Conservation (phyloP, 2,113 vertebrate genomes). For the Malurus alboscapulatus region DNA sequence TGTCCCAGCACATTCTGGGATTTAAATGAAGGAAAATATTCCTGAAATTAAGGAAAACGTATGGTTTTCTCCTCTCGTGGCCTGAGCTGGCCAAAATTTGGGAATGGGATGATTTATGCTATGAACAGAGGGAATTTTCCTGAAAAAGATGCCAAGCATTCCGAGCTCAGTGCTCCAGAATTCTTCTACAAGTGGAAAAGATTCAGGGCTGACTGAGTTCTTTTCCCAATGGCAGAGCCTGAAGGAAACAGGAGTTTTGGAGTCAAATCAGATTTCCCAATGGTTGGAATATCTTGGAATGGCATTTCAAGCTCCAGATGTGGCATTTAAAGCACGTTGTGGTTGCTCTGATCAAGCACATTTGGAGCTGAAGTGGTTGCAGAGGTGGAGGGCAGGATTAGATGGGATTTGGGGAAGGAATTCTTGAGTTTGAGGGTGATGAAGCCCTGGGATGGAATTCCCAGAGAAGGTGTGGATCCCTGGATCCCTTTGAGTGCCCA, state of each 20-base stretch:
- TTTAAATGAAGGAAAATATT: too few species aligned
- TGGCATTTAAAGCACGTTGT: not conserved
- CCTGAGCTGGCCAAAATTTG: not conserved
- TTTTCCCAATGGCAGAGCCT: rapidly evolving
- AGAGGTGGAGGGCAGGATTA: not conserved
- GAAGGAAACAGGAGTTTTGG: not conserved
- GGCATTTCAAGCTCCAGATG: rapidly evolving
- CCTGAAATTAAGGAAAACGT: not conserved
- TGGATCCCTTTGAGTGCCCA: not conserved
- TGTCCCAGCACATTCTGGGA: not conserved
- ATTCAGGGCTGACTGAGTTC: not conserved
- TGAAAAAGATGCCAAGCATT: not conserved
- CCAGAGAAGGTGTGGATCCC: not conserved
- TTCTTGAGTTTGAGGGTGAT: not conserved
- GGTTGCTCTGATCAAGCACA: rapidly evolving
- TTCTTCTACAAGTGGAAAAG: not conserved
- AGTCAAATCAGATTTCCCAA: not conserved
- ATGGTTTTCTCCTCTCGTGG: not conserved
- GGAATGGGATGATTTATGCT: not conserved
- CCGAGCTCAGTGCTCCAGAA: not conserved
- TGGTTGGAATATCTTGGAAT: not conserved
- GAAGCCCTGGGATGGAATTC: not conserved
- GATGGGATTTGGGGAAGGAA: not conserved
- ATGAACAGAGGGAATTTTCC: not conserved
- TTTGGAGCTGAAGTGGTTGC: not conserved